Percentiles rank a stretch among this genome's conserved stretches.
Conservation (phyloP, 1,140 invertebrate species). For the Phenacoccus solenopsis region DNA sequence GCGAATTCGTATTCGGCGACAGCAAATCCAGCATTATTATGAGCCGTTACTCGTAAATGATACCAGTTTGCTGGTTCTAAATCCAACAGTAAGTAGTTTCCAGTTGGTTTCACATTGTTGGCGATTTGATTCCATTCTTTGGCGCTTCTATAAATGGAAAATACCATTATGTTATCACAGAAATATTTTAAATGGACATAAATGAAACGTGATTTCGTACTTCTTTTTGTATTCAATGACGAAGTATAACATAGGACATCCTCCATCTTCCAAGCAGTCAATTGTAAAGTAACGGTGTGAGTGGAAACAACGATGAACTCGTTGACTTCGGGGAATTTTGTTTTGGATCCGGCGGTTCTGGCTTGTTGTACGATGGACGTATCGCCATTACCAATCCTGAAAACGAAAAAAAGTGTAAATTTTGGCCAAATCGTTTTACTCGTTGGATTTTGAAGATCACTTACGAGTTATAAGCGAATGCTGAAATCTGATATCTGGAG, state of each 20-base stretch:
- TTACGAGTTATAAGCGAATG: constrained; percentile 79
- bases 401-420: constrained; percentile 18
- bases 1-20: constrained; percentile 90
- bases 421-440: too few relatives aligned
- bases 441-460: too few relatives aligned
- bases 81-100: constrained; percentile 81
- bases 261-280: constrained; percentile 89
- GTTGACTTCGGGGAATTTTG: constrained; percentile 74
- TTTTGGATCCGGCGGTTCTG: constrained; percentile 75
- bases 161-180: too few relatives aligned
- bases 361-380: constrained; percentile 74
- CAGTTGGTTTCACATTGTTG: constrained; percentile 79
- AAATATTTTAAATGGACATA: too few relatives aligned
- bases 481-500: constrained; percentile 82
- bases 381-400: constrained; percentile 76
- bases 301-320: constrained; percentile 83
- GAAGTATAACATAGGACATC: constrained; percentile 90
- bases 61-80: constrained; percentile 89
- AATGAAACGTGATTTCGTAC: too few relatives aligned
- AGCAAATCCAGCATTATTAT: constrained; percentile 90
- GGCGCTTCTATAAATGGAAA: neutral
- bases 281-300: constrained; percentile 77
- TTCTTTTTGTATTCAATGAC: constrained; percentile 91
- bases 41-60: constrained; percentile 76
- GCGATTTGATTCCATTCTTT: constrained; percentile 83